Percentiles rank a stretch among this genome's conserved stretches.
Conservation (phyloP, 2,797 vertebrate species). For the Zalophus californianus region DNA sequence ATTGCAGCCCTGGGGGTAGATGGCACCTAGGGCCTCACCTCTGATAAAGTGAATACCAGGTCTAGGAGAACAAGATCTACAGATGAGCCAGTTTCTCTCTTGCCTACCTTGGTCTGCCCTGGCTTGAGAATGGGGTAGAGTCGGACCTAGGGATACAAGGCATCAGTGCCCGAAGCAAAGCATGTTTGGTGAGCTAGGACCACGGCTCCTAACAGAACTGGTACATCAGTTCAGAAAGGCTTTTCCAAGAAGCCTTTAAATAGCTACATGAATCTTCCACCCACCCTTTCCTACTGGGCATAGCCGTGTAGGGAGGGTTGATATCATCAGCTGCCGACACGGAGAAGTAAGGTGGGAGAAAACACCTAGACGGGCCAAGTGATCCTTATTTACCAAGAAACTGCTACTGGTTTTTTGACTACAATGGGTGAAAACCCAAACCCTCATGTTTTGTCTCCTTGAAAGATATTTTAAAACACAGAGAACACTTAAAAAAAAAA, state of each 20-base stretch:
- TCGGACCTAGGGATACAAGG: neutral
- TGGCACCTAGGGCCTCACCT: neutral
- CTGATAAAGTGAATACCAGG: neutral
- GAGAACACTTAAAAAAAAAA: neutral
- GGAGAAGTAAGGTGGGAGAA: neutral
- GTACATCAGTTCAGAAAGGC: neutral
- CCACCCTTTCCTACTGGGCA: neutral
- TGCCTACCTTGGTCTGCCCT: neutral
- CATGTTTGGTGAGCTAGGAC: neutral
- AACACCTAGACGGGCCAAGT: neutral
- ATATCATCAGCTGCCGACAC: neutral
- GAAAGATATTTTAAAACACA: slow-evolving; percentile 35
- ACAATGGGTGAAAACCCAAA: neutral
- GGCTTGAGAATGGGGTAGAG: neutral
- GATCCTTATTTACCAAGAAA: neutral
- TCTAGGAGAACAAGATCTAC: neutral
- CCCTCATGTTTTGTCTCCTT: neutral
- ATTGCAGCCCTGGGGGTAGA: neutral
- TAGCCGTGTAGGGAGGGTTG: neutral
- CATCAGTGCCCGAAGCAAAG: neutral
- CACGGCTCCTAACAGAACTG: neutral
- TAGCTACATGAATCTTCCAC: neutral
- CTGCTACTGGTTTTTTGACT: neutral
- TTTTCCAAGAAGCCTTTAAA: neutral
- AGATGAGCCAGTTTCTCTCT: neutral